Evolutionary conservation across 30 jellyfish, hydroid and myxozoan species (phyloP).

Genomic region (Morbakka virulenta): DNA sequence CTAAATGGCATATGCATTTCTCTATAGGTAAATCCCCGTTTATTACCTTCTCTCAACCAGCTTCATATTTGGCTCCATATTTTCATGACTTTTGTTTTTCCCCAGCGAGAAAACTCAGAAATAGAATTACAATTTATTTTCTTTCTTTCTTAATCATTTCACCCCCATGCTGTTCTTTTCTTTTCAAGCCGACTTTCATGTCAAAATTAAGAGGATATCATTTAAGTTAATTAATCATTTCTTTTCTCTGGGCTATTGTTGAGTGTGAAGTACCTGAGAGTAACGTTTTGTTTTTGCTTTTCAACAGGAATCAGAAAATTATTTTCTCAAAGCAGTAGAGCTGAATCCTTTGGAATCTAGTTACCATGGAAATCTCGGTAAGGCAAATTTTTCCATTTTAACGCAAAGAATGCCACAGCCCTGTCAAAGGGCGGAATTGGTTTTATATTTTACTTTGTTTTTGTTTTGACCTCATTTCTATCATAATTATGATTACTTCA

Average conservation of each 20-base stretch:
- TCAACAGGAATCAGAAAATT: conserved; percentile 58
- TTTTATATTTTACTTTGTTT: too few species aligned
- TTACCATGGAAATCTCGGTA: conserved; percentile 79
- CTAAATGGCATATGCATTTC: too few species aligned
- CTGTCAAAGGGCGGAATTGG: too few species aligned
- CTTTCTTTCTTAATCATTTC: background rate
- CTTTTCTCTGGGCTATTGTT: background rate
- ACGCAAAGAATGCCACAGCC: background rate
- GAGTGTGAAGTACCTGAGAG: background rate
- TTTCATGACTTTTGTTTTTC: too few species aligned
- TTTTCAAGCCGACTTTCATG: conserved; percentile 24
- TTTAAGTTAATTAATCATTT: background rate
- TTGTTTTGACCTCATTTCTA: too few species aligned
- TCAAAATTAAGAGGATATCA: background rate
- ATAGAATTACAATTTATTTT: too few species aligned
- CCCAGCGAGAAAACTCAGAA: too few species aligned
- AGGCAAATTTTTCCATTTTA: background rate
- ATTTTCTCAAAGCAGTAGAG: conserved; percentile 49
- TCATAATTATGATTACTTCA: too few species aligned
- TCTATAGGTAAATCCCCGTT: too few species aligned
- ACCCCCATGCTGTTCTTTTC: background rate
- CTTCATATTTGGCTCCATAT: too few species aligned
- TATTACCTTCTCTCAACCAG: too few species aligned
- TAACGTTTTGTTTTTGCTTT: background rate
- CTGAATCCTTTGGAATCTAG: conserved; percentile 64